Evolutionary conservation across 2,113 vertebrate genomes (phyloP).

Genomic region (Pleuronectes platessa): DNA sequence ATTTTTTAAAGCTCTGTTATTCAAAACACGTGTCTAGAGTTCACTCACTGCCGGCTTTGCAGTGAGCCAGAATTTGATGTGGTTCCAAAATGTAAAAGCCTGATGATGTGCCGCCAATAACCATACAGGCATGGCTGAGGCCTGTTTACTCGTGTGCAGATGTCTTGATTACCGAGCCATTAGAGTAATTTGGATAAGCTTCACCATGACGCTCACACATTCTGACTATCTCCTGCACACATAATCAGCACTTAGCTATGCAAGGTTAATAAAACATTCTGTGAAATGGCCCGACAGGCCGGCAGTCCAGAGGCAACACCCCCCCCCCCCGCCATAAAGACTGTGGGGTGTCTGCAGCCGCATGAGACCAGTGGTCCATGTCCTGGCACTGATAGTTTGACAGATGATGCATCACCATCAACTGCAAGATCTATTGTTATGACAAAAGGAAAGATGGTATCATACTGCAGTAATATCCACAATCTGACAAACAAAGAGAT

Average conservation of each 20-base stretch:
- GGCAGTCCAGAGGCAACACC: neutral
- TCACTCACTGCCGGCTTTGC: conserved; percentile 18
- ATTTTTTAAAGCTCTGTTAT: neutral
- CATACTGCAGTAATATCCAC: conserved; percentile 64
- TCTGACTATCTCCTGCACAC: conserved; percentile 51
- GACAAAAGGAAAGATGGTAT: conserved; percentile 71
- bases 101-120: conserved; percentile 66
- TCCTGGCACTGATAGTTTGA: conserved; percentile 64
- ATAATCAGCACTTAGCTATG: conserved; percentile 45
- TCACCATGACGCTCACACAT: conserved; percentile 39
- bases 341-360: conserved; percentile 55
- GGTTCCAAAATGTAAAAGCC: conserved; percentile 63
- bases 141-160: conserved; percentile 68
- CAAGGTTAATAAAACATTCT: conserved; percentile 42
- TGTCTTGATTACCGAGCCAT: conserved; percentile 68
- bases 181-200: conserved; percentile 73
- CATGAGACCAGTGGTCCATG: conserved; percentile 59
- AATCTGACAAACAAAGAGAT: conserved; percentile 50
- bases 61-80: conserved; percentile 38
- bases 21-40: neutral
- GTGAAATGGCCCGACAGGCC: conserved; percentile 7
- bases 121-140: conserved; percentile 38
- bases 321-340: conserved; percentile 28
- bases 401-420: conserved; percentile 74
- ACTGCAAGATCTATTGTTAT: conserved; percentile 68